Base-by-base conservation (phyloP, 1,140 invertebrate genomes). In the Oscheius sp. region DNA sequence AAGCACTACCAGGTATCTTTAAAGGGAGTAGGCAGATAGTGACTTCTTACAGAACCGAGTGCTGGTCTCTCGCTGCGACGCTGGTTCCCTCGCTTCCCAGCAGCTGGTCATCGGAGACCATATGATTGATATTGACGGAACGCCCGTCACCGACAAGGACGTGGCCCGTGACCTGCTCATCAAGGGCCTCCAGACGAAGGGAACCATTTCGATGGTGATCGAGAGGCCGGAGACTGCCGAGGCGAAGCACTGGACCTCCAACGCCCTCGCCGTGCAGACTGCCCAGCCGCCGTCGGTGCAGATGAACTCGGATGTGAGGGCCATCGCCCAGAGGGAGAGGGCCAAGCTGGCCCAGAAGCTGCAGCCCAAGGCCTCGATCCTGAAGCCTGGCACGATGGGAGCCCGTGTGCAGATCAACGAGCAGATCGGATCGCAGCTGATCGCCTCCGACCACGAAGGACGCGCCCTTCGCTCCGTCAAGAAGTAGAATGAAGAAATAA, bases 131-230 rank as follows among this genome's bases (percentile, higher is more conserved):
- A 70, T 82, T 31, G 77, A 81, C 28, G 76, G 74, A 20, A 66
- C 63, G 23, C 76, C 75, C 7, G 80, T 81, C 29, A 81, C 76
- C 15, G 80, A 81, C 58, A 81, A 81, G 69, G 80, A 81, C 49
- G 80, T 82, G 23, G 80, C 80, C 26, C 73, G 79, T 61, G 74
- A 76, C 23, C 31, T 81, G 4, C 68, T 81, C n/a, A 64, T 81
- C 35, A 77, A 79, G 23, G 62, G 73, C 2, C 68, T 80, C 23
- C 74, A 81, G 69, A 61, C 31, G 23, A 66, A 52, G 42, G 74
- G 74, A 61, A 45, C 62, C 23, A 76, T 76, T 2, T 74, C 73
- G 0, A 55, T 71, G 3, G 73, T 81, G 23, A 58, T 80, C 35
- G 79, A 79, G 34, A 73, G 79, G n/a, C 79, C 79, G 2, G 77